Percentiles rank a stretch among this genome's conserved stretches.
Conservation (phyloP, 2,888 invertebrate species). For the Zootermopsis nevadensis region DNA sequence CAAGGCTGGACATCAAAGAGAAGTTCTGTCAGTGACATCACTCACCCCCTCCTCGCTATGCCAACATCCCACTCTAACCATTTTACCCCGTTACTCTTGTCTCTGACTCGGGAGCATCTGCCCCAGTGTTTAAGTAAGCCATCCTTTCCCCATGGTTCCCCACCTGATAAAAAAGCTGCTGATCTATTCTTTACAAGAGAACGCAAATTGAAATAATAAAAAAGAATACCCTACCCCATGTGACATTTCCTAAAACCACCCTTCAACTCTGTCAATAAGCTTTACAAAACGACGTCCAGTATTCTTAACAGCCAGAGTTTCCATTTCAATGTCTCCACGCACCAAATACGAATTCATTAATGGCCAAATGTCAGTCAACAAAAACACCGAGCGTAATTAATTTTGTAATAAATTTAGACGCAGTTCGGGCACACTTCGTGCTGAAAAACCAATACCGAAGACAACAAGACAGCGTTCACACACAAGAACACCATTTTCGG, state of each 20-base stretch:
- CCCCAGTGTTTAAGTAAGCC: conserved; percentile 50
- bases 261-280: not conserved
- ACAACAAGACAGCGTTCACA: no score
- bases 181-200: conserved; percentile 20
- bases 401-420: no score
- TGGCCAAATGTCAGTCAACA: no score
- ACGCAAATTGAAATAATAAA: conserved; percentile 34
- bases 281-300: not conserved
- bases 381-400: no score
- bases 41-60: conserved; percentile 31
- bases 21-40: conserved; percentile 53
- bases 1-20: conserved; percentile 52
- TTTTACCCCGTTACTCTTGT: conserved; percentile 37
- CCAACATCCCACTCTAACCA: conserved; percentile 24
- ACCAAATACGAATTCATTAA: no score
- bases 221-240: not conserved
- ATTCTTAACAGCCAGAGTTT: no score
- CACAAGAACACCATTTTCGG: no score
- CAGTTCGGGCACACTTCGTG: no score
- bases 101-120: conserved; percentile 48
- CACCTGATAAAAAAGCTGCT: conserved; percentile 16
- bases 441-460: no score
- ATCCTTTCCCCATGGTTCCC: conserved; percentile 44
- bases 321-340: no score
- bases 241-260: not conserved